phyloP scores from a whole-genome alignment of 2,888 invertebrate genomes.

The Eristalis tenax region DNA sequence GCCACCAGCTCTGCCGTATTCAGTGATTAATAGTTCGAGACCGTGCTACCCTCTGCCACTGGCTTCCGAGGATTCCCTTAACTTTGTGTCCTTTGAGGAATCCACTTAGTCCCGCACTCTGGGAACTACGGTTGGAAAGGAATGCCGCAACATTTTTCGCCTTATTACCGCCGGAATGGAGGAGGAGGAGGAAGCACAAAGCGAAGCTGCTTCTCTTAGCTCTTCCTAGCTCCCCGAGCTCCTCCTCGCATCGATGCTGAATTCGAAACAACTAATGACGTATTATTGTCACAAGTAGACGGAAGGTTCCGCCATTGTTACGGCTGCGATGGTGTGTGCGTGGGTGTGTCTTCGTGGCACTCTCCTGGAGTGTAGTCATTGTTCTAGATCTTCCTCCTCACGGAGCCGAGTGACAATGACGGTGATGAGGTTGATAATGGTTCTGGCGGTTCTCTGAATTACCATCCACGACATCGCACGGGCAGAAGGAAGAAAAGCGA shows the following conservation, averaged over 20 bases:
- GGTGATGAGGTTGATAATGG: conserved; percentile 60
- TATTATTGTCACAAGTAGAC: conserved; percentile 59
- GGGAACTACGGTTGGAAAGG: conserved; percentile 33
- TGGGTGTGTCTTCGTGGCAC: conserved; percentile 1
- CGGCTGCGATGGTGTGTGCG: conserved; percentile 14
- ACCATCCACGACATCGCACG: neutral
- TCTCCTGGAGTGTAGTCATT: conserved; percentile 18
- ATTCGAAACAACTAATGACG: conserved; percentile 67
- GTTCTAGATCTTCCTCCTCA: conserved; percentile 18
- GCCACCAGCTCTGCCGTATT: neutral
- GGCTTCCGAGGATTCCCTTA: neutral
- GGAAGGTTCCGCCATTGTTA: conserved; percentile 44
- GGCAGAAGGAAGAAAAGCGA: conserved; percentile 37
- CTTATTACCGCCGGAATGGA: conserved; percentile 20
- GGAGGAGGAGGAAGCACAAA: neutral
- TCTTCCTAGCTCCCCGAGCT: too few species aligned
- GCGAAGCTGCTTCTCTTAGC: neutral
- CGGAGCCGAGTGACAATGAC: conserved; percentile 52
- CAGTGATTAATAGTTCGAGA: conserved; percentile 64
- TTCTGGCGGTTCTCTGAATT: neutral
- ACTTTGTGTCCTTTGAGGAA: conserved; percentile 59
- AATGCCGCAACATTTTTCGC: conserved; percentile 41
- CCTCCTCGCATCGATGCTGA: conserved; percentile 44
- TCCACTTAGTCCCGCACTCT: conserved; percentile 45
- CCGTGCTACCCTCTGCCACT: neutral